A percentile compares a stretch with the other conserved stretches of the same genome.
Conservation (phyloP, 2,113 vertebrate species). For the Pipra filicauda region DNA sequence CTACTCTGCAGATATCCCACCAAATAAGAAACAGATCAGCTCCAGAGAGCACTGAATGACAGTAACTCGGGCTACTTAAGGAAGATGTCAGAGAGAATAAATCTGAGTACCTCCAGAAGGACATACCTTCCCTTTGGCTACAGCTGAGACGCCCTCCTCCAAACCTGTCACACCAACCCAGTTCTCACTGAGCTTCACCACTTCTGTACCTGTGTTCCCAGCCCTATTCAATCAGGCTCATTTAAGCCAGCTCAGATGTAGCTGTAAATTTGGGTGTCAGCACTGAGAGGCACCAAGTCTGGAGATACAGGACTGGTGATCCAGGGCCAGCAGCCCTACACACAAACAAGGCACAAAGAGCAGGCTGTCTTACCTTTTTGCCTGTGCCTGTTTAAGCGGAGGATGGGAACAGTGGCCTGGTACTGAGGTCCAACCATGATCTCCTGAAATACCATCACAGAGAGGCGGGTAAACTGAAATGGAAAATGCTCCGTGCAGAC, state of each 20-base stretch:
- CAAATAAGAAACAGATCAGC: background rate
- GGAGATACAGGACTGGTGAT: background rate
- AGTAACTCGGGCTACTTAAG: background rate
- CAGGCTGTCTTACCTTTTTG: conserved; percentile 79
- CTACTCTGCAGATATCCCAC: background rate
- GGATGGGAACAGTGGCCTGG: conserved; percentile 86
- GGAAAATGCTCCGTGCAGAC: accelerated
- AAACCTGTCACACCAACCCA: background rate
- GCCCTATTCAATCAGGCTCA: background rate
- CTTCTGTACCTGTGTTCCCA: background rate
- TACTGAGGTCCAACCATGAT: conserved; percentile 95
- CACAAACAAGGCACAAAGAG: background rate
- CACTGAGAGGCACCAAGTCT: background rate
- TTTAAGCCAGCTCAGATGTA: background rate
- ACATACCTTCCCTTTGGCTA: background rate
- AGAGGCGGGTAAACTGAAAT: background rate
- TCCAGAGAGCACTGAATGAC: background rate
- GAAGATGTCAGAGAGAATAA: background rate
- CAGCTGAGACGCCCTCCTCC: background rate
- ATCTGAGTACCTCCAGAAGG: background rate
- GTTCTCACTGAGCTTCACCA: background rate
- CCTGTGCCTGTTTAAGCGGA: conserved; percentile 69
- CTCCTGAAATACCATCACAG: conserved; percentile 74
- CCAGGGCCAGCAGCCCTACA: background rate
- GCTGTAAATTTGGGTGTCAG: background rate